A percentile compares a stretch with the other conserved stretches of the same genome.
Conservation (phyloP, 2,888 invertebrate species). For the Mesorhabditis sp. region DNA sequence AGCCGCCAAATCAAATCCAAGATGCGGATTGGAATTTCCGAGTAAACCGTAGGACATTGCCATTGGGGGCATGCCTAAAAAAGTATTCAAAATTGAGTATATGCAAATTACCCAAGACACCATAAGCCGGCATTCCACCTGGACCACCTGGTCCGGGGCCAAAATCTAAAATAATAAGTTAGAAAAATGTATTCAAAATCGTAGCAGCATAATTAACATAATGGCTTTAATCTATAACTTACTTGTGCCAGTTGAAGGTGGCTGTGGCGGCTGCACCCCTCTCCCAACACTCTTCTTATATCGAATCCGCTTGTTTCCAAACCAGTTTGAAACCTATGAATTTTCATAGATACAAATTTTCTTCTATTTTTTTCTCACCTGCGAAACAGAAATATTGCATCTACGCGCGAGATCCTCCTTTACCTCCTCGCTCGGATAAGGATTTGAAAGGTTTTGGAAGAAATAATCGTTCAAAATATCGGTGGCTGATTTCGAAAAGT, state of each 20-base stretch:
- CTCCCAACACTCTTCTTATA: constrained; percentile 76
- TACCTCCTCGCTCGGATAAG: constrained; percentile 97
- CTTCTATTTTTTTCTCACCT: constrained; percentile 63
- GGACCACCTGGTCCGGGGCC: too few species aligned
- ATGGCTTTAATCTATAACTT: background rate
- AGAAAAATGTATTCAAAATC: too few species aligned
- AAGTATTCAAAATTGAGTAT: background rate
- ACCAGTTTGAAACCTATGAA: constrained; percentile 85
- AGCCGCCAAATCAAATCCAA: background rate
- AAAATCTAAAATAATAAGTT: too few species aligned
- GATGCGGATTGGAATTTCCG: background rate
- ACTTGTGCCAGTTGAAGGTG: background rate
- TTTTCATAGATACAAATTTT: background rate
- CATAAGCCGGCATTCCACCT: too few species aligned
- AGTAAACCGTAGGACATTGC: background rate
- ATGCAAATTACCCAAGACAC: too few species aligned
- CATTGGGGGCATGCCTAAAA: constrained; percentile 2
- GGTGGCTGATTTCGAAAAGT: constrained; percentile 98
- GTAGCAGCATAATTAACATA: too few species aligned
- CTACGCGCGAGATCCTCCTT: constrained; percentile 97
- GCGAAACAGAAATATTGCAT: constrained; percentile 92
- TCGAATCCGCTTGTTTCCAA: constrained; percentile 97
- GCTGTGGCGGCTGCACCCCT: background rate
- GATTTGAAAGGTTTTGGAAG: constrained; percentile 96
- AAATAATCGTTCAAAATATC: constrained; percentile 99